Percentiles rank a stretch among this genome's conserved stretches.
phyloP scores from a whole-genome alignment of 2,797 vertebrate genomes.

The Melanotaenia parkinsoni region DNA sequence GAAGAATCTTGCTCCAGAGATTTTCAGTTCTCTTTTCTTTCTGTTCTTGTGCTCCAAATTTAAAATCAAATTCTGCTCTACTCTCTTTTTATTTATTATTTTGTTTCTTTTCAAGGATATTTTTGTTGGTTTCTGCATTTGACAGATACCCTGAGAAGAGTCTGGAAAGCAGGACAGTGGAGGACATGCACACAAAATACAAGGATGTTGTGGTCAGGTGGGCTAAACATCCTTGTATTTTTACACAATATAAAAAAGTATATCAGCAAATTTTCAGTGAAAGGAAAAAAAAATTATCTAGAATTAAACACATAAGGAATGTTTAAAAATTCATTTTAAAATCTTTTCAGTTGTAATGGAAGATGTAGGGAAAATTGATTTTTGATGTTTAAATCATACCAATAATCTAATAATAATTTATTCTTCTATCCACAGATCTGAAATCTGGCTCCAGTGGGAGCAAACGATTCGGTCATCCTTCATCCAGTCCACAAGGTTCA shows the following conservation, averaged over 20 bases:
- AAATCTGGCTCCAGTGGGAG: neutral
- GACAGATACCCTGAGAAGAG: neutral
- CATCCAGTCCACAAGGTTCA: constrained; percentile 27
- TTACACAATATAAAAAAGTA: too few species aligned
- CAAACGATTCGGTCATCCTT: constrained; percentile 12
- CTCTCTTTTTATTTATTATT: neutral
- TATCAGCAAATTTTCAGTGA: too few species aligned
- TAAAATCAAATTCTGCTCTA: neutral
- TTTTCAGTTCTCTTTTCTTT: neutral
- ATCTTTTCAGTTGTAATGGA: too few species aligned
- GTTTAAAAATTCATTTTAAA: too few species aligned
- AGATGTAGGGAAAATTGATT: neutral
- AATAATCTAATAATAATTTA: too few species aligned
- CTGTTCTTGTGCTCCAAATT: neutral
- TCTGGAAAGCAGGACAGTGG: neutral
- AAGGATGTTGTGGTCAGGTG: neutral
- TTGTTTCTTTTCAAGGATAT: neutral
- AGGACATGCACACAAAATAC: neutral
- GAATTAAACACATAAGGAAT: too few species aligned
- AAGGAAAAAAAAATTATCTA: too few species aligned
- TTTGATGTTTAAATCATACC: too few species aligned
- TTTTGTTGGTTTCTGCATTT: too few species aligned
- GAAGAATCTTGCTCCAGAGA: neutral
- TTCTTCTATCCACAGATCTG: neutral
- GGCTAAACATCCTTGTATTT: too few species aligned